Evolutionary conservation across 1,140 invertebrate genomes (phyloP).

Genomic region (Ruditapes philippinarum): DNA sequence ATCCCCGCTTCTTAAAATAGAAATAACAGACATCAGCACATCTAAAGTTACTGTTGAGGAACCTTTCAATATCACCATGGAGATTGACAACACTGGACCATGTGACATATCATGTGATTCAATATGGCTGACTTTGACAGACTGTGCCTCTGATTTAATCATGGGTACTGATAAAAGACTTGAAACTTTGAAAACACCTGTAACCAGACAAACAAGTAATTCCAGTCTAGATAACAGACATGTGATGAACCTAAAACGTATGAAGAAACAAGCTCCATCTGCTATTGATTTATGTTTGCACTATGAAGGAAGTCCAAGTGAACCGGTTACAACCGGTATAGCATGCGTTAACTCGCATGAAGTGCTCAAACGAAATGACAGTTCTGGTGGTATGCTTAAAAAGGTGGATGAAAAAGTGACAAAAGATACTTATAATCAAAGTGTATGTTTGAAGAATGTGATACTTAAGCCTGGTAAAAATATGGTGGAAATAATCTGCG

Average conservation of each 20-base stretch:
- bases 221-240: slow-evolving; percentile 71
- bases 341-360: slow-evolving; percentile 84
- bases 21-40: slow-evolving; percentile 41
- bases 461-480: slow-evolving; percentile 76
- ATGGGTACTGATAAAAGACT: slow-evolving; percentile 21
- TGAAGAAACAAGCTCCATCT: slow-evolving; percentile 70
- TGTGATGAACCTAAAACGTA: slow-evolving; percentile 73
- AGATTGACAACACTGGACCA: slow-evolving; percentile 89
- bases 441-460: slow-evolving; percentile 57
- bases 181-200: slow-evolving; percentile 83
- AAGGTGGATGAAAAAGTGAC: slow-evolving; percentile 36
- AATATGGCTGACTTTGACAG: slow-evolving; percentile 71
- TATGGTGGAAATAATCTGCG: slow-evolving; percentile 51
- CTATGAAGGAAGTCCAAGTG: slow-evolving; percentile 93
- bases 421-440: slow-evolving; percentile 46
- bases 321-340: slow-evolving; percentile 84
- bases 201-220: slow-evolving; percentile 71
- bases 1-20: slow-evolving; percentile 67
- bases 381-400: slow-evolving; percentile 83
- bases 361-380: slow-evolving; percentile 81
- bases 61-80: slow-evolving; percentile 88
- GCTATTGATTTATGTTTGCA: slow-evolving; percentile 91
- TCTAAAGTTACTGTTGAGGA: slow-evolving; percentile 88
- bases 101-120: slow-evolving; percentile 72
- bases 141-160: slow-evolving; percentile 29